Base-by-base conservation (phyloP, 2,113 vertebrate genomes). In the Neotoma lepida region DNA sequence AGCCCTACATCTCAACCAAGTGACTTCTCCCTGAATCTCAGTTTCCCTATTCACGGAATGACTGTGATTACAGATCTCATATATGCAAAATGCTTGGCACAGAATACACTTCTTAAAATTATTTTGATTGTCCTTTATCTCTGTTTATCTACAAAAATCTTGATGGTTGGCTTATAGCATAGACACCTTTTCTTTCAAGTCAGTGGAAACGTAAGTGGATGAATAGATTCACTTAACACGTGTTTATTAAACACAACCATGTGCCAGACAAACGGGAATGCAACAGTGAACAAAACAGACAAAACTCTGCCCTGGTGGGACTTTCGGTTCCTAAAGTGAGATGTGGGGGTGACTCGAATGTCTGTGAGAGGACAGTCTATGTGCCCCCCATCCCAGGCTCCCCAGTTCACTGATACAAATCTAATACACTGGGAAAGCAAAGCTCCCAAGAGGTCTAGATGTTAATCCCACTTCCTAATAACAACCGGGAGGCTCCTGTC, bases 361-460 rank as follows among this genome's bases (percentile, higher is more conserved):
- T 86, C n/a, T 5, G 0, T n/a, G 70, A 90, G 46, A 33, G 41
- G 6, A 76, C 61, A 39, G 44, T 80, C 51, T 49, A 44, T 39
- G 18, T 17, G 41, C 82, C 26, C 44, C 63, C 68, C 35, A 70
- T 15, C 35, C 68, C 35, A 46, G 68, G 46, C 46, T 86, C 35
- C 66, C 54, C 28, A 2, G 17, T 94, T 94, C 82, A 30, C 88
- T 84, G 56, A 87, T 80, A n/a, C 82, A 95, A 95, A 73, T 46
- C 56, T 86, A 77, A 78, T 82, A 87, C 54, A 56, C 77, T 30
- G 26, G 94, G 77, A 46, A 88, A 90, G 51, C 73, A 28, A 81
- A 44, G 13, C 77, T 88, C 92, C 80, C 26, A 13, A 73, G 77
- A 90, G 68, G 58, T 46, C 86, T 95, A 35, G 14, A 46, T n/a